Evolutionary conservation across 2,888 invertebrate genomes (phyloP).

Genomic region (Drosophila borealis): DNA sequence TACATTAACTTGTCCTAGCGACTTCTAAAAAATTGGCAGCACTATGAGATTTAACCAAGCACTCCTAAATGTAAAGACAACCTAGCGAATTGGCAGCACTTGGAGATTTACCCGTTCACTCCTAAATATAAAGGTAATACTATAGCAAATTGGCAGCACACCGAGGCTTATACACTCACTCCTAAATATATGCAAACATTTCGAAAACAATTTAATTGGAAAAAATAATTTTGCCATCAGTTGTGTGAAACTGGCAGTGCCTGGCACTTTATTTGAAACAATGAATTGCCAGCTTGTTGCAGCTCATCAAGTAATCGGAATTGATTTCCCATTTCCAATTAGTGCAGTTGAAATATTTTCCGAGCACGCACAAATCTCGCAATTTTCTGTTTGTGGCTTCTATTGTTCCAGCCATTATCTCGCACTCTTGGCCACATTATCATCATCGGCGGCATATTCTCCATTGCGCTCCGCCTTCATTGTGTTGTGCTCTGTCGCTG

Average conservation of each 20-base stretch:
- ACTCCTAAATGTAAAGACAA: too few species aligned
- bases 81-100: neutral
- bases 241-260: neutral
- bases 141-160: neutral
- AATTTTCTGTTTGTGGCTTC: neutral
- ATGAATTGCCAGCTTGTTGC: neutral
- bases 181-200: too few species aligned
- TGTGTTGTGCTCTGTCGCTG: neutral
- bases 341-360: conserved; percentile 6
- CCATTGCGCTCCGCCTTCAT: neutral
- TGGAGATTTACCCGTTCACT: too few species aligned
- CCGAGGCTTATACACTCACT: too few species aligned
- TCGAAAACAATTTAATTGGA: too few species aligned
- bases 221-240: neutral
- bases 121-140: neutral
- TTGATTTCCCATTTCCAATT: conserved; percentile 28
- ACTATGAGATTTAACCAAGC: neutral
- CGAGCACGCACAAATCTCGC: conserved; percentile 16
- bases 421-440: conserved; percentile 1
- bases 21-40: neutral
- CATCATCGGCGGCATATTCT: neutral
- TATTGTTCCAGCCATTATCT: neutral
- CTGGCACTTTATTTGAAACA: conserved; percentile 1
- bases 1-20: too few species aligned
- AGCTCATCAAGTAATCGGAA: neutral